Conservation (phyloP, 1,140 invertebrate genomes). For the Polypedilum pembai region DNA sequence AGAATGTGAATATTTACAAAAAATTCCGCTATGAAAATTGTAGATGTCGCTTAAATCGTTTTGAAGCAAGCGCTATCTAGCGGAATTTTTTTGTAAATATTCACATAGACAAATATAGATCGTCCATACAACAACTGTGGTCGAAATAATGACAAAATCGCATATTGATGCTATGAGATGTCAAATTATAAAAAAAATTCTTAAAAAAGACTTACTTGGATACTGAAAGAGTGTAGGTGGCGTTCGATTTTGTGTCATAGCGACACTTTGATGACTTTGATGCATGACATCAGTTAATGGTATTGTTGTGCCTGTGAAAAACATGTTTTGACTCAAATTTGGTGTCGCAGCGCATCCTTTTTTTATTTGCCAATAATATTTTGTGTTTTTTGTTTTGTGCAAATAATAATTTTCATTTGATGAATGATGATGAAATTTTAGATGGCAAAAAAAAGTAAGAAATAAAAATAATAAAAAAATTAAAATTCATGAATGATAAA, state of each 20-base stretch:
- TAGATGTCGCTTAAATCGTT: too few species aligned
- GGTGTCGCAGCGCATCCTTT: conserved; percentile 30
- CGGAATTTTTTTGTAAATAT: too few species aligned
- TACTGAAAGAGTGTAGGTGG: conserved; percentile 65
- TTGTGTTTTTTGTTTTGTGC: conserved; percentile 11
- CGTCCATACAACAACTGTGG: too few species aligned
- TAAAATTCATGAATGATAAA: too few species aligned
- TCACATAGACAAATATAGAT: too few species aligned
- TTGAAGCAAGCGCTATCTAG: too few species aligned
- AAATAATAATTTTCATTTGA: background rate
- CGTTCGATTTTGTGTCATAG: conserved; percentile 33
- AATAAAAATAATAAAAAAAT: background rate
- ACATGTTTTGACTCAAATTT: conserved; percentile 32
- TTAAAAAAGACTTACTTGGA: conserved; percentile 51
- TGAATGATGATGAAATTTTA: background rate
- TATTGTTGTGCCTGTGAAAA: conserved; percentile 31
- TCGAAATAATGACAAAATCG: background rate
- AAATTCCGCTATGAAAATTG: too few species aligned
- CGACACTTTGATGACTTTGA: conserved; percentile 32
- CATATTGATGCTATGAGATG: conserved; percentile 36
- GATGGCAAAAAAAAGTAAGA: background rate
- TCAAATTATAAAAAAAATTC: conserved; percentile 39
- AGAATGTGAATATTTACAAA: too few species aligned
- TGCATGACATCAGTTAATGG: conserved; percentile 30
- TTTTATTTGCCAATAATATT: background rate